Evolutionary conservation across 2,797 vertebrate genomes (phyloP).

Genomic region (Lophura swinhoii): DNA sequence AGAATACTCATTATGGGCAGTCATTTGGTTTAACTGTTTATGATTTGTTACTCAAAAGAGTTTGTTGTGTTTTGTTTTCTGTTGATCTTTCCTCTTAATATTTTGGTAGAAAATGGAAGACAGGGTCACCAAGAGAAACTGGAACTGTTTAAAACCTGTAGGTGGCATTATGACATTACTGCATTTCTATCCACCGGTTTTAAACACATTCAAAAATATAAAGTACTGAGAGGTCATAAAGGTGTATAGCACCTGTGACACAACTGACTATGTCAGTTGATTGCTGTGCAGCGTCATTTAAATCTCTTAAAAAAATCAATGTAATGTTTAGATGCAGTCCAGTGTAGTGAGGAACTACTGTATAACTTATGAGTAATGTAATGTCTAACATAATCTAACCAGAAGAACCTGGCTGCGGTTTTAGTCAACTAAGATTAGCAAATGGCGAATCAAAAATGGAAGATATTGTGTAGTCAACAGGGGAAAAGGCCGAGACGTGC

Average conservation of each 20-base stretch:
- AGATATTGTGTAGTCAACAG: background rate
- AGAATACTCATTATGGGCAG: background rate
- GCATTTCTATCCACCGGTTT: slow-evolving; percentile 1
- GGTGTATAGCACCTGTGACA: background rate
- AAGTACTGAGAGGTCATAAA: slow-evolving; percentile 32
- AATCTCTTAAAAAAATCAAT: background rate
- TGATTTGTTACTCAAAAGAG: background rate
- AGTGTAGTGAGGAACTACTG: background rate
- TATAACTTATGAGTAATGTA: slow-evolving; percentile 43
- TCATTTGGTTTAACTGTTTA: background rate
- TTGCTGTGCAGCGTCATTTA: slow-evolving; percentile 6
- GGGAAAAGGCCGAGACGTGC: background rate
- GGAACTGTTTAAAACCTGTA: slow-evolving; percentile 36
- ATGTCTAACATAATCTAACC: slow-evolving; percentile 30
- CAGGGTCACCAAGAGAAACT: background rate
- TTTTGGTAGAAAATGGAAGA: background rate
- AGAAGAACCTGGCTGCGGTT: slow-evolving; percentile 6
- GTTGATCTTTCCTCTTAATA: background rate
- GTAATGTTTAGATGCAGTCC: background rate
- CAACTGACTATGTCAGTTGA: background rate
- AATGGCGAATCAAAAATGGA: slow-evolving; percentile 39
- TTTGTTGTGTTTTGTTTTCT: background rate
- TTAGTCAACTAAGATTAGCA: slow-evolving; percentile 56
- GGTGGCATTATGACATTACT: slow-evolving; percentile 60
- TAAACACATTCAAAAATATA: slow-evolving; percentile 3